These are phyloP conservation scores for Gracilinanus agilis DNA, from an alignment of 2,113 vertebrate genomes.

Conservation along the genomic window DNA sequence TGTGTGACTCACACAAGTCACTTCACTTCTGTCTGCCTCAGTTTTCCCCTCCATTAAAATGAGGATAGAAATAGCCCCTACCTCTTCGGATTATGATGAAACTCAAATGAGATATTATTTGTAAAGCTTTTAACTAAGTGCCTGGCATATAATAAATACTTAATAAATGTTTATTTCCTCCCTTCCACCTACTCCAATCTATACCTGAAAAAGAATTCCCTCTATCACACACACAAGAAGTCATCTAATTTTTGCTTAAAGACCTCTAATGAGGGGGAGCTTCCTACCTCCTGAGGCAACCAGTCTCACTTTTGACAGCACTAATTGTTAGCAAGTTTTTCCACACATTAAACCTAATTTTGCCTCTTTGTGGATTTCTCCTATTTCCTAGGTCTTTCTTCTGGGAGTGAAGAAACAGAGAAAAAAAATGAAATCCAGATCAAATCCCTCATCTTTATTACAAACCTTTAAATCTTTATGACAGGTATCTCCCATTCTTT, in stretches of 20 bases:
- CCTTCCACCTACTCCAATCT: neutral
- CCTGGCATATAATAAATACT: neutral
- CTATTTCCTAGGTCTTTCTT: neutral
- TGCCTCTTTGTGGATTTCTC: neutral
- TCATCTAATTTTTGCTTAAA: neutral
- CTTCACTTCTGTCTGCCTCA: neutral
- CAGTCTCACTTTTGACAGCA: neutral
- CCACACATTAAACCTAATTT: neutral
- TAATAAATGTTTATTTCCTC: neutral
- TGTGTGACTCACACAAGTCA: neutral
- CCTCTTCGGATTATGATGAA: neutral
- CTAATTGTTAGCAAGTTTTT: neutral
- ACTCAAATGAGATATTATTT: neutral
- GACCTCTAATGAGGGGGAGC: neutral
- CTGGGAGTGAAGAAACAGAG: neutral
- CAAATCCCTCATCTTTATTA: neutral
- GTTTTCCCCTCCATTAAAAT: neutral
- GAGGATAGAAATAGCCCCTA: neutral
- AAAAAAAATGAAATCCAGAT: neutral
- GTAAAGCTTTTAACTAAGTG: neutral
- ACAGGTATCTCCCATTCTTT: neutral
- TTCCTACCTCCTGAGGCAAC: neutral
- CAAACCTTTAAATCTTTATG: neutral
- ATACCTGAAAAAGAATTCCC: neutral
- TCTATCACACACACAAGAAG: neutral